Base-by-base conservation (phyloP, 2,888 invertebrate genomes). In the Coenonympha glycerion region DNA sequence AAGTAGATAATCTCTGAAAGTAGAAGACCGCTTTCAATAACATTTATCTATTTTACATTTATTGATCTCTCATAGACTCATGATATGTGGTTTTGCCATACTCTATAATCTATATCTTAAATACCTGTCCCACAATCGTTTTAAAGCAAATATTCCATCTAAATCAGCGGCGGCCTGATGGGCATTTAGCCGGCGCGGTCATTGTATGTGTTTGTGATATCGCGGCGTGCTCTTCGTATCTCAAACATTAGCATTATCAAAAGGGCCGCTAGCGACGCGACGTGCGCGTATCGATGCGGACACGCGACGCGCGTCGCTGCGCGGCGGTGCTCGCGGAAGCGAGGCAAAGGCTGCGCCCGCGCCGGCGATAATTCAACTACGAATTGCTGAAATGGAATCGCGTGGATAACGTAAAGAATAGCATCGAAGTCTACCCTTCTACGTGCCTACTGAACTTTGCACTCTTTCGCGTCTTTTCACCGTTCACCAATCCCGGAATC, bases 171-270 rank as follows among this genome's bases (percentile, higher is more conserved):
- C 46, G 56, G 59, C 68, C 69, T 72, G 75, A 81, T 76, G 73
- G 72, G 77, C 71, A 73, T 80, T 81, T 80, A 76, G 76, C 67
- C 65, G 63, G 62, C 63, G 68, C 74, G 69, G 68, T 75, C 71
- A 78, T 80, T 83, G 79, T 79, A 72, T 79, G 76, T 79, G 76
- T 73, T 70, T 72, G 64, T 69, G 63, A 73, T 81, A 83, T 82
- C 81, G 63, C 66, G 65, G 66, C 68, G 62, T 66, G 63, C 64
- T 62, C 62, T 66, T 68, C 66, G 73, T 79, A 82, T 82, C 84
- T 73, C 64, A 60, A 73, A 81, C 82, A 84, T 85, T 85, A 83
- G 79, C 82, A 81, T 83, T 84, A 85, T 84, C 84, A 83, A 81
- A 79, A 82, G 80, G 76, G 68, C 83, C 83, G 81, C 82, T 68